Conservation (phyloP, 2,113 vertebrate genomes). For the Nasalis larvatus region DNA sequence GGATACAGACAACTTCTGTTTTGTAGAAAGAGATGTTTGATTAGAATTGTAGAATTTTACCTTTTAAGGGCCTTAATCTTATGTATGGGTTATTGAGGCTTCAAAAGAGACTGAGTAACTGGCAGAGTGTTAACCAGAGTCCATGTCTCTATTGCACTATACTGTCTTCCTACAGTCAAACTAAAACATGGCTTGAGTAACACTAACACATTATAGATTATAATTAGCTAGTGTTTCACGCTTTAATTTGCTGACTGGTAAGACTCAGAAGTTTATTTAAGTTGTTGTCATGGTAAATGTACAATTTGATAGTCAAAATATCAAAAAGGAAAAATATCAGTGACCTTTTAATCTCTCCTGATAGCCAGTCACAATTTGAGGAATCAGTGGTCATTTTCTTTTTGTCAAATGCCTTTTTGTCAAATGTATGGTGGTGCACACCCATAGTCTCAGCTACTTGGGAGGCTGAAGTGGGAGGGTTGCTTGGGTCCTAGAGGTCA, state of each 20-base stretch:
- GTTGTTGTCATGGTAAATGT: not conserved
- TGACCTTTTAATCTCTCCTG: not conserved
- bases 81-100: not conserved
- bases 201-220: not conserved
- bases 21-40: not conserved
- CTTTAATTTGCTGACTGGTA: conserved; percentile 10
- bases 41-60: conserved; percentile 7
- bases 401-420: not conserved
- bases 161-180: not conserved
- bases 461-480: too few relatives aligned
- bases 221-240: not conserved
- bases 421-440: too few relatives aligned
- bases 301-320: not conserved
- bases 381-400: conserved; percentile 9
- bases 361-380: not conserved
- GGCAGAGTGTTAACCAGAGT: not conserved
- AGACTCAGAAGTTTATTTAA: conserved; percentile 14
- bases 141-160: not conserved
- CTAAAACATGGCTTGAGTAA: not conserved
- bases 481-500: too few relatives aligned
- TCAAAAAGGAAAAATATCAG: not conserved
- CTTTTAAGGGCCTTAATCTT: conserved; percentile 37
- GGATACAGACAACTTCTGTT: not conserved
- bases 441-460: too few relatives aligned
- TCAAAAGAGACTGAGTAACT: not conserved